A percentile compares a stretch with the other conserved stretches of the same genome.
phyloP scores from a whole-genome alignment of 2,797 vertebrate species.

The Rousettus madagascariensis region DNA sequence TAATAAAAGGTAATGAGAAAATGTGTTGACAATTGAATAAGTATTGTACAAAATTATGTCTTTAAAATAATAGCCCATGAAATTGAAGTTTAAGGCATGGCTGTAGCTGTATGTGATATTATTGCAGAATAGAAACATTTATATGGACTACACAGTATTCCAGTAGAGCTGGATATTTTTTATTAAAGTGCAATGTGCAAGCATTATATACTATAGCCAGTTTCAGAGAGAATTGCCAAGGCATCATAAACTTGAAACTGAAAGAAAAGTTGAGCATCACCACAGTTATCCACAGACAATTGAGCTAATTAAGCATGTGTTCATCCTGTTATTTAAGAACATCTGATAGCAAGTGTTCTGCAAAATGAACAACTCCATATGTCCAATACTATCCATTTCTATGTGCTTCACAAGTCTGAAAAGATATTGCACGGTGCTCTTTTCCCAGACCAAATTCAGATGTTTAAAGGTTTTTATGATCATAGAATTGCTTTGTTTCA shows the following conservation, averaged over 20 bases:
- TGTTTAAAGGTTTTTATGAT: constrained; percentile 78
- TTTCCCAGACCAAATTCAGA: constrained; percentile 79
- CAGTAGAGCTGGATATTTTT: background rate
- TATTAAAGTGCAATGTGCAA: constrained; percentile 9
- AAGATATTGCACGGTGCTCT: constrained; percentile 75
- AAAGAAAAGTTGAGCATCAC: constrained; percentile 67
- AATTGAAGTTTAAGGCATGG: background rate
- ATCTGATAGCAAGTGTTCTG: constrained; percentile 71
- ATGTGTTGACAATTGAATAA: background rate
- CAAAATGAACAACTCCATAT: constrained; percentile 82
- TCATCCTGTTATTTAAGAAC: constrained; percentile 76
- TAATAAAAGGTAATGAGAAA: background rate
- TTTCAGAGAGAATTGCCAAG: constrained; percentile 29
- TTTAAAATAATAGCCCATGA: constrained; percentile 37
- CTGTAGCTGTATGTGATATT: background rate
- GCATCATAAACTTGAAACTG: constrained; percentile 31
- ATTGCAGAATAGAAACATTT: background rate
- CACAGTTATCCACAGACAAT: constrained; percentile 71
- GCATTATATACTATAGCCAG: background rate
- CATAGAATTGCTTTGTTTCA: constrained; percentile 79
- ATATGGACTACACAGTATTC: background rate
- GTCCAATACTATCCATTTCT: constrained; percentile 78
- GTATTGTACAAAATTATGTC: background rate
- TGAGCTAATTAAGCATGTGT: constrained; percentile 76
- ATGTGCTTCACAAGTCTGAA: constrained; percentile 74